Evolutionary conservation across 2,113 vertebrate species (phyloP).

Genomic region (Lasiurus cinereus): DNA sequence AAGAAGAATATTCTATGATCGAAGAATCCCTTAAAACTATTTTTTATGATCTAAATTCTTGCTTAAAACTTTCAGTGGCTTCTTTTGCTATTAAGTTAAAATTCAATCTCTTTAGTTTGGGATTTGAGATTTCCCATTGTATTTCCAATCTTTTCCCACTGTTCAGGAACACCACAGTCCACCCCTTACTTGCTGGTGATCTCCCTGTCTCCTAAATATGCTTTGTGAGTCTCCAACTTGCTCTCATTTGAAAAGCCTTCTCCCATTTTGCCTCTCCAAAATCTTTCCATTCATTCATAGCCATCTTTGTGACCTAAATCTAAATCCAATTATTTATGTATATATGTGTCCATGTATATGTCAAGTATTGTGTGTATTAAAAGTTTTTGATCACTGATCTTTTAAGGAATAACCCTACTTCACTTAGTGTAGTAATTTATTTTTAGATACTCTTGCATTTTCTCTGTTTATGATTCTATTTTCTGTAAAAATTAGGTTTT

Average conservation of each 20-base stretch:
- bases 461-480: neutral
- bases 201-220: neutral
- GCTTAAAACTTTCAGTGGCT: neutral
- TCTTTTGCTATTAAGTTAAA: neutral
- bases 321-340: neutral
- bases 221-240: neutral
- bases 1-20: neutral
- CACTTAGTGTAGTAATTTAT: neutral
- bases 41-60: neutral
- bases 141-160: neutral
- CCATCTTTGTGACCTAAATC: neutral
- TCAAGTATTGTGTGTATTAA: neutral
- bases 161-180: neutral
- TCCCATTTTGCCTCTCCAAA: neutral
- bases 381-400: neutral
- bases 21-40: neutral
- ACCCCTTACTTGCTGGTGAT: neutral
- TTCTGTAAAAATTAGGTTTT: neutral
- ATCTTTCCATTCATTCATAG: neutral
- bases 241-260: neutral
- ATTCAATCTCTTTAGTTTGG: neutral
- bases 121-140: neutral
- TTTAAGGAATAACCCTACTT: neutral
- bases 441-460: neutral
- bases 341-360: neutral